A percentile compares a stretch with the other conserved stretches of the same genome.
Evolutionary conservation across 1,140 invertebrate species (phyloP).

Genomic region (Ridgeia piscesae): DNA sequence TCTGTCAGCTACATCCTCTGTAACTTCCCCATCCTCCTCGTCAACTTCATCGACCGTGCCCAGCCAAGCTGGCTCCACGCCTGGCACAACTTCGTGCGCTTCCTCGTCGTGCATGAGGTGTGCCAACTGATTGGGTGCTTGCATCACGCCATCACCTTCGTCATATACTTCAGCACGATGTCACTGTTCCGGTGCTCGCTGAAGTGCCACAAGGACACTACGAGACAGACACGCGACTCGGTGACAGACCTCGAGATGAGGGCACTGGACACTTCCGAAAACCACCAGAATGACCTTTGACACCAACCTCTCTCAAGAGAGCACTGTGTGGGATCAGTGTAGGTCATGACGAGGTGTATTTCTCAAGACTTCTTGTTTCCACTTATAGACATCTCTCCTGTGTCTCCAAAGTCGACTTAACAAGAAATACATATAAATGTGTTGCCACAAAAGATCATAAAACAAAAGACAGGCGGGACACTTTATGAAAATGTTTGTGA

Average conservation of each 20-base stretch:
- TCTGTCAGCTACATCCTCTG: not conserved
- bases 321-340: not conserved
- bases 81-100: not conserved
- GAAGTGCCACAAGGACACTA: not conserved
- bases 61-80: not conserved
- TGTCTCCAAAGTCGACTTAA: not conserved
- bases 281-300: not conserved
- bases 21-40: not conserved
- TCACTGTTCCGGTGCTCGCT: not conserved
- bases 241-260: not conserved
- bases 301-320: not conserved
- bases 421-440: not conserved
- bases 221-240: not conserved
- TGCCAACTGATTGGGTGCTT: not conserved
- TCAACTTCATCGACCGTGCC: conserved; percentile 13
- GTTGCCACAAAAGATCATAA: no score
- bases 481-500: not conserved
- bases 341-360: not conserved
- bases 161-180: not conserved
- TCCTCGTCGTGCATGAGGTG: not conserved
- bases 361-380: not conserved
- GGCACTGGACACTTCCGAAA: not conserved
- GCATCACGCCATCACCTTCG: not conserved
- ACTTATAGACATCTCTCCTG: not conserved
- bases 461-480: not conserved